These are phyloP conservation scores for Apus apus DNA, from an alignment of 2,113 vertebrate genomes.

Conservation along the genomic window DNA sequence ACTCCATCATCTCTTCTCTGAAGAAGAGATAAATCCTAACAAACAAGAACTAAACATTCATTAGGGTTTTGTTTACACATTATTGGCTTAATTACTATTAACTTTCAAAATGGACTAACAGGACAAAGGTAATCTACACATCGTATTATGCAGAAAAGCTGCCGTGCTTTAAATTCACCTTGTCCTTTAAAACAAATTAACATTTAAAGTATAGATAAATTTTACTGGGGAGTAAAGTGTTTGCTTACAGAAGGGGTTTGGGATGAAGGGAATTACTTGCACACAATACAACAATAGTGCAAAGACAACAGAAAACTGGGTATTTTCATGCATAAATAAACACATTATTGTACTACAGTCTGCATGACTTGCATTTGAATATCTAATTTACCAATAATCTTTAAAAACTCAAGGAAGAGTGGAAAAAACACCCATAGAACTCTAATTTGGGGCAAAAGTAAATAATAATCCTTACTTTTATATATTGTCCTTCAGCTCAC, in stretches of 20 bases:
- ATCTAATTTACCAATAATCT: conserved; percentile 36
- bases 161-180: conserved; percentile 26
- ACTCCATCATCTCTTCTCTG: neutral
- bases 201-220: conserved; percentile 30
- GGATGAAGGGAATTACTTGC: neutral
- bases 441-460: conserved; percentile 10
- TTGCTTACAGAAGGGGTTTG: neutral
- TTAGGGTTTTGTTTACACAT: conserved; percentile 55
- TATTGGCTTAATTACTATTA: conserved; percentile 47
- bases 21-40: conserved; percentile 1
- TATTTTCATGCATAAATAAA: conserved; percentile 68
- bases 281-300: conserved; percentile 24
- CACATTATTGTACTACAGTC: conserved; percentile 34
- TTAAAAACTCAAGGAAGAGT: conserved; percentile 35
- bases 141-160: conserved; percentile 12
- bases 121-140: neutral
- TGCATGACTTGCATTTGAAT: conserved; percentile 53
- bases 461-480: neutral
- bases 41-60: conserved; percentile 44
- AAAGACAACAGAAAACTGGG: conserved; percentile 48
- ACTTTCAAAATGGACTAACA: conserved; percentile 38
- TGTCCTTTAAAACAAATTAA: conserved; percentile 40
- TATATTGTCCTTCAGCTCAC: neutral
- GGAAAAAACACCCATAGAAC: conserved; percentile 25
- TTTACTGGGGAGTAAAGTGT: neutral